Conservation (phyloP, 2,113 vertebrate genomes). For the Sylvilagus bachmani region DNA sequence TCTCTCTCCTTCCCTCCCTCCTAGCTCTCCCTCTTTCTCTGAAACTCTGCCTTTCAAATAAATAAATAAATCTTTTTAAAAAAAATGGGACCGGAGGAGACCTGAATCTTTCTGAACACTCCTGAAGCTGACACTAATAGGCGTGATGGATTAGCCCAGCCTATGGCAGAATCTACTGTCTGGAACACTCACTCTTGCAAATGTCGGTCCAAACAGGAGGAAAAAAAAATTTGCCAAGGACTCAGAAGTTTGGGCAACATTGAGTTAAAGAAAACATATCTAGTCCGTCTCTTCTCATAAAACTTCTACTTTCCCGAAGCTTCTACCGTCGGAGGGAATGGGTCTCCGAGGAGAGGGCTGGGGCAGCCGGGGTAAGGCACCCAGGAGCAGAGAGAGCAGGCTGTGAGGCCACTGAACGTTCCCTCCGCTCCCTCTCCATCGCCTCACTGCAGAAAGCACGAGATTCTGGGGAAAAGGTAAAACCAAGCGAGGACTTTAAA, state of each 20-base stretch:
- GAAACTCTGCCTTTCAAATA: no score
- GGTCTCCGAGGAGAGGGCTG: background rate
- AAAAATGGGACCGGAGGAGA: no score
- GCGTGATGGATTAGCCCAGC: background rate
- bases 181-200: background rate
- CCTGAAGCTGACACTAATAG: background rate
- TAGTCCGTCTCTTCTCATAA: background rate
- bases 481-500: constrained; percentile 60
- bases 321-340: background rate
- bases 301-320: constrained; percentile 1
- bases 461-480: background rate
- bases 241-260: background rate
- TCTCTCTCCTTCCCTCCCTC: no score
- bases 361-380: background rate
- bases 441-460: background rate
- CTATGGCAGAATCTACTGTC: background rate
- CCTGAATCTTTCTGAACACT: background rate
- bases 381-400: background rate
- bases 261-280: background rate
- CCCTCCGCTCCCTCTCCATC: background rate
- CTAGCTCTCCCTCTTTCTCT: no score
- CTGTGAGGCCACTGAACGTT: background rate
- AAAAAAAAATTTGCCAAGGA: background rate
- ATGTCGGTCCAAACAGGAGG: background rate
- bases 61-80: no score